Conservation (phyloP, 2,113 vertebrate species). For the Bubo bubo region DNA sequence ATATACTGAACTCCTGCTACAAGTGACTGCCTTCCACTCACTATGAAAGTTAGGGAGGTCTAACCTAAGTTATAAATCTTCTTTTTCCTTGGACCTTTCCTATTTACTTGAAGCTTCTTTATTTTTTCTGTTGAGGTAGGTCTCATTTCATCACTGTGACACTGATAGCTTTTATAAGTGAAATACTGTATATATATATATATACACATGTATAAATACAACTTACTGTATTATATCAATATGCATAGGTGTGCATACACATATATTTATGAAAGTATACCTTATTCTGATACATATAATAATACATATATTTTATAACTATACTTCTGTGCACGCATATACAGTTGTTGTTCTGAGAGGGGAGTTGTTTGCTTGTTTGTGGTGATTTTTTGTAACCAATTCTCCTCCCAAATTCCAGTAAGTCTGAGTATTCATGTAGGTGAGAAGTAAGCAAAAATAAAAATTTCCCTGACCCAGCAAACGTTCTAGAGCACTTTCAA, state of each 20-base stretch:
- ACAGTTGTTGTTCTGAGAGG: no score
- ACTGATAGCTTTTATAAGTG: not conserved
- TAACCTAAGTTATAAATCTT: not conserved
- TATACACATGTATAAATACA: not conserved
- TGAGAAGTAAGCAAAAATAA: not conserved
- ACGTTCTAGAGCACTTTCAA: not conserved
- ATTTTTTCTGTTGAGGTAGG: not conserved
- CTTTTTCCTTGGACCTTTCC: not conserved
- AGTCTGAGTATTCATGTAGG: fast-evolving
- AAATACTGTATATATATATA: not conserved
- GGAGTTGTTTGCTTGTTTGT: not conserved
- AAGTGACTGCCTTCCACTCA: not conserved
- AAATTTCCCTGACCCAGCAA: not conserved
- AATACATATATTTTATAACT: not conserved
- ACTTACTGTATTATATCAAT: not conserved
- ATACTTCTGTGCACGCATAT: not conserved
- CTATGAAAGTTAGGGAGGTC: not conserved
- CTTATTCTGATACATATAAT: not conserved
- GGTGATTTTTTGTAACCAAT: not conserved
- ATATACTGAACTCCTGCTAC: not conserved
- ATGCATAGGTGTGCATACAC: not conserved
- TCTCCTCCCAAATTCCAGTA: not conserved
- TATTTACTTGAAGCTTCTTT: not conserved
- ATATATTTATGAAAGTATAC: not conserved
- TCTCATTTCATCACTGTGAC: not conserved